Base-by-base conservation (phyloP, 2,888 invertebrate species). In the Merodon equestris region DNA sequence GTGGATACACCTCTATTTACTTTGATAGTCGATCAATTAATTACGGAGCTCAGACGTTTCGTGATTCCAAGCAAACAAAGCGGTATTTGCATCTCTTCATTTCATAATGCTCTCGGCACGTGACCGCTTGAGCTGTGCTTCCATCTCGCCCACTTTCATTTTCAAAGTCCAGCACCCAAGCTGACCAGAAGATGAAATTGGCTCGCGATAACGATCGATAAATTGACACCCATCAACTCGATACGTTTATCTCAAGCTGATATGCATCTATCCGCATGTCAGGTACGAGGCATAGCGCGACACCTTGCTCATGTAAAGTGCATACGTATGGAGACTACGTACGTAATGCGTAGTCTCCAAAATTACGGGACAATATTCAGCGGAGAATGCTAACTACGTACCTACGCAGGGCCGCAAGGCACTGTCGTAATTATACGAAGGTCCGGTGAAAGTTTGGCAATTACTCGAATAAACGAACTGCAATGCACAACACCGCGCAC, bases 401-500 rank as follows among this genome's bases (percentile, higher is more conserved):
- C 14, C 14, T n/a, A 58, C 36, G 44, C 54, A 54, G 71, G 60
- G 19, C 27, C 51, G 44, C 27, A 7, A 42, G 19, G 14, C 10
- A n/a, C 12, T 34, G 13, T 56, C 47, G 45, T 38, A 66, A 45
- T 36, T 48, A 58, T 36, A 38, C 12, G 57, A 67, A 61, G 77
- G 67, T 73, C 14, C 34, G 63, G 77, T 73, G 77, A 77, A 77
- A 77, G 77, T 77, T 77, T 56, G 61, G 47, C 67, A 77, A 77
- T 77, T 73, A 63, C 67, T 53, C 56, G 44, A 36, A 19, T 48
- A 34, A 61, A 60, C 27, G 12, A 58, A 67, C 67, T 57, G 51
- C 51, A 63, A 2, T 27, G 27, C 27, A 27, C 27, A 27, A 27
- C 27, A 7, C 27, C 27, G 27, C 27, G 27, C 27, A 27, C 50